phyloP scores from a whole-genome alignment of 2,797 vertebrate genomes.

The Prunella strophiata region DNA sequence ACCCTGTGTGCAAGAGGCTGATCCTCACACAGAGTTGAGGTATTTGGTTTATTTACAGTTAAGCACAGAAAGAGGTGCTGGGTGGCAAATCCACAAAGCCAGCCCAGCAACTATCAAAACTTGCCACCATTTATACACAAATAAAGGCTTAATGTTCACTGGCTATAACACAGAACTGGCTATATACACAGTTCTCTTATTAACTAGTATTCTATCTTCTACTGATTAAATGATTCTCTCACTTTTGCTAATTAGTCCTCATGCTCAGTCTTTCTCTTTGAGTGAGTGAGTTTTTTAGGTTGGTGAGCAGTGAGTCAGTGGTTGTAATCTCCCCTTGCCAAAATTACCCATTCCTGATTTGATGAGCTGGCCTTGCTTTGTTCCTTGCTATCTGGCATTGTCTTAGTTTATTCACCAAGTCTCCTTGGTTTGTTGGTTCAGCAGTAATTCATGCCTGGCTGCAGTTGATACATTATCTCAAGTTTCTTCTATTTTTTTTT shows the following conservation, averaged over 20 bases:
- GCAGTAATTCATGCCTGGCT: neutral
- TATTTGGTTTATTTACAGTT: neutral
- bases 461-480: neutral
- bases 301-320: rapidly evolving
- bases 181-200: neutral
- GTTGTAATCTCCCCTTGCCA: neutral
- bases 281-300: neutral
- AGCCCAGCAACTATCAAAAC: rapidly evolving
- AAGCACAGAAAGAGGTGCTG: neutral
- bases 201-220: neutral
- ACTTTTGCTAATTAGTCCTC: neutral
- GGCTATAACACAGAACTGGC: too few relatives aligned
- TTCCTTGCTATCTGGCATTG: neutral
- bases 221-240: neutral
- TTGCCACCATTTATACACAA: neutral
- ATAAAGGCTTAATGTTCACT: neutral
- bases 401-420: neutral
- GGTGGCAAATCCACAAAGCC: neutral
- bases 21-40: neutral
- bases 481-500: neutral
- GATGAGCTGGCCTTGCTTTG: neutral
- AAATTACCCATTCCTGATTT: neutral
- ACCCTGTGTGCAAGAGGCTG: neutral
- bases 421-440: neutral
- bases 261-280: neutral